These are phyloP conservation scores for Apus apus DNA, from an alignment of 2,113 vertebrate genomes.

Conservation along the genomic window DNA sequence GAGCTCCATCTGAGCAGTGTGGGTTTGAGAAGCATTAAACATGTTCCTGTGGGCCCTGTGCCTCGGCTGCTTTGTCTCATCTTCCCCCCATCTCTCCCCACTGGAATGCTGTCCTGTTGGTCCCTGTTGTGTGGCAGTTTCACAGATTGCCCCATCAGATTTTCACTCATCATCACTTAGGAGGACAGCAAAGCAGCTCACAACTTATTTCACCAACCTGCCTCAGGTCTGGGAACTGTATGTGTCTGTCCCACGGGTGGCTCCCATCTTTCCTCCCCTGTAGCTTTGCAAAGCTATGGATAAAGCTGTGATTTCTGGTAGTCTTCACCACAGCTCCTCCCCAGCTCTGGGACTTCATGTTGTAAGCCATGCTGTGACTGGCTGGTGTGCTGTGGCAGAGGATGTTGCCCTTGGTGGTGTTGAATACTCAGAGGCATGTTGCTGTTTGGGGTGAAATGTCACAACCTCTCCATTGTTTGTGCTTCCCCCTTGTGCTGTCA, in stretches of 20 bases:
- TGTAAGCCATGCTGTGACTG: neutral
- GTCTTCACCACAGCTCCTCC: neutral
- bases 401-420: neutral
- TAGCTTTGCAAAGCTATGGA: neutral
- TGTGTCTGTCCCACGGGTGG: neutral
- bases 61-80: neutral
- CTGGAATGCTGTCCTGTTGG: neutral
- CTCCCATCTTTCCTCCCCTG: neutral
- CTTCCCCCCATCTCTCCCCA: neutral
- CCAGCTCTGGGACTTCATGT: neutral
- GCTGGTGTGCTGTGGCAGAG: neutral
- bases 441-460: neutral
- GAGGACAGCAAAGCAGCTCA: neutral
- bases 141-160: fast-evolving
- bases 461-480: neutral
- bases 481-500: neutral
- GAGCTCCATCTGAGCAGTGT: neutral
- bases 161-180: neutral
- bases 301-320: neutral
- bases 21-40: neutral
- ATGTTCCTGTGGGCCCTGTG: fast-evolving
- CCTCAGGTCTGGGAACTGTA: neutral
- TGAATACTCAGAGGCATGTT: neutral
- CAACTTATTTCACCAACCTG: neutral
- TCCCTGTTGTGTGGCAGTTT: neutral